Percentiles rank a stretch among this genome's conserved stretches.
phyloP scores from a whole-genome alignment of 2,113 vertebrate genomes.

The Australoheros scitulus region DNA sequence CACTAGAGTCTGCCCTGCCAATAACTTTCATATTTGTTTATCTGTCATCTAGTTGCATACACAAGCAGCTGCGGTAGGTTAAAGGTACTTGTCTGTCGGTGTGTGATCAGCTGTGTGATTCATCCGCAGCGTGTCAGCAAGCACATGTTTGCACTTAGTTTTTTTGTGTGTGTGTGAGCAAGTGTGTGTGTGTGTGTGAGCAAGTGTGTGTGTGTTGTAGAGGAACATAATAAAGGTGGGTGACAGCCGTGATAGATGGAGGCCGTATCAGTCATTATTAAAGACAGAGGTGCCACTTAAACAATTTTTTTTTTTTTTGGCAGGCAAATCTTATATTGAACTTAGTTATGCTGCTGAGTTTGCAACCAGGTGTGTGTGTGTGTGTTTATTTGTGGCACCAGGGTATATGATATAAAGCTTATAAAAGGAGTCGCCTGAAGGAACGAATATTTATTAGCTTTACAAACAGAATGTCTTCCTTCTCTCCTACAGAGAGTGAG shows the following conservation, averaged over 20 bases:
- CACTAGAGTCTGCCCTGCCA: background rate
- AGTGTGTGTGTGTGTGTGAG: too few relatives aligned
- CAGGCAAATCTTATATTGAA: conserved; percentile 43
- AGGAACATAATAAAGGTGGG: conserved; percentile 25
- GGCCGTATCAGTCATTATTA: conserved; percentile 47
- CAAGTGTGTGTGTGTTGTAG: background rate
- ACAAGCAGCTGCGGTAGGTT: conserved; percentile 14
- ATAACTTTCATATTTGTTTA: background rate
- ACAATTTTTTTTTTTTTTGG: conserved; percentile 13
- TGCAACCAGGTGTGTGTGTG: conserved; percentile 48
- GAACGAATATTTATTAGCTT: conserved; percentile 65
- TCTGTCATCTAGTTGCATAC: background rate
- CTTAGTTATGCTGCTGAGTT: conserved; percentile 62
- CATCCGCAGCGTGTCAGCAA: background rate
- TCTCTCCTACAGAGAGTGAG: conserved; percentile 29
- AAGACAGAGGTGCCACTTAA: conserved; percentile 40
- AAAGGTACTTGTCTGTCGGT: background rate
- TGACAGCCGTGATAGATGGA: conserved; percentile 43
- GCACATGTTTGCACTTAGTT: conserved; percentile 15
- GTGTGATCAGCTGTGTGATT: conserved; percentile 42
- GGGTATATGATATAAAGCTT: conserved; percentile 51
- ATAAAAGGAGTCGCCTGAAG: conserved; percentile 62
- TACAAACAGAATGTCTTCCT: conserved; percentile 50
- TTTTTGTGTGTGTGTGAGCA: background rate
- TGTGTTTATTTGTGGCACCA: conserved; percentile 32